Base-by-base conservation (phyloP, 2,888 invertebrate genomes). In the Polydrusus cervinus region DNA sequence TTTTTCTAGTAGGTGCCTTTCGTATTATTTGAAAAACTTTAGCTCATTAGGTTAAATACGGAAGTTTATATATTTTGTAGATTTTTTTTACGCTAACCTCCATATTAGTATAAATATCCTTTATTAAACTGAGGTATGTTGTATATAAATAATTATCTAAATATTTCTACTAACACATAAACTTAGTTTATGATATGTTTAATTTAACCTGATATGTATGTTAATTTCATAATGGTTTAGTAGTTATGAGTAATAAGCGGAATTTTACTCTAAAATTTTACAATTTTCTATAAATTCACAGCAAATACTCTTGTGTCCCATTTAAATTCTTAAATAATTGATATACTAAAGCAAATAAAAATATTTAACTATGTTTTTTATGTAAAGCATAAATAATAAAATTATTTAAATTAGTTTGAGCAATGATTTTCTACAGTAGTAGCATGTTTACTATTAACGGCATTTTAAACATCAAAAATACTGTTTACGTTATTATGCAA, bases 231-330 rank as follows among this genome's bases (percentile, higher is more conserved):
- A n/a, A 55, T 30, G 53, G 30, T 25, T 34, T 49, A 30, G 6
- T 38, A 14, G 34, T 65, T 16, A 49, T 16, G 34, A 47, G 49
- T 70, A 61, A 61, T 38, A 71, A 71, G 70, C 70, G 10, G 49
- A 43, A 49, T 62, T 38, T 55, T 55, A 34, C 8, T 20, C 70
- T 61, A 40, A 55, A 30, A 40, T 14, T 34, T 69, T 49, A 60
- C 25, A 57, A 61, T 61, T 30, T 68, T 57, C 53, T 68, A 68
- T 43, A 51, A 70, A 49, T 71, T 71, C 70, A 71, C 70, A 71
- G 62, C 62, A 25, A 71, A 53, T 62, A 71, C 55, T 71, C 43
- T 71, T 71, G 70, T 71, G 70, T 71, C 70, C 70, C 70, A 62
- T 71, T 49, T 62, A 51, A 62, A 71, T 38, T 51, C 13, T 11